A percentile compares a stretch with the other conserved stretches of the same genome.
These are phyloP conservation scores for Lampropteryx suffumata DNA, from an alignment of 2,888 invertebrate genomes.

Conservation along the genomic window DNA sequence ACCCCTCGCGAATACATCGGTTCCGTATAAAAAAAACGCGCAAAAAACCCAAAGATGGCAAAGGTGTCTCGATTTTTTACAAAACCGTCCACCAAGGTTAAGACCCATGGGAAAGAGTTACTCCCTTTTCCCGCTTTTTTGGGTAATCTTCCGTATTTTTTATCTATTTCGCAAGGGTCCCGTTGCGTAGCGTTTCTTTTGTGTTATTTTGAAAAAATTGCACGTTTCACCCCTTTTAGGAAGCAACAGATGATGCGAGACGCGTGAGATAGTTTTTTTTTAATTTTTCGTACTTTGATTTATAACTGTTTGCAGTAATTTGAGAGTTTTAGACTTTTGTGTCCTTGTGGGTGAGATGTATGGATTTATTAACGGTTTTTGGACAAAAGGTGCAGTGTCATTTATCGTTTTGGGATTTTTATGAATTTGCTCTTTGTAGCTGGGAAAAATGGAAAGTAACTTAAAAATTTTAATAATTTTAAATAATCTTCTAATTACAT, in stretches of 20 bases:
- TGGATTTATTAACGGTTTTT: constrained; percentile 69
- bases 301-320: constrained; percentile 82
- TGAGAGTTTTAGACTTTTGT: constrained; percentile 75
- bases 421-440: constrained; percentile 14
- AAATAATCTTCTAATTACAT: no score
- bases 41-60: constrained; percentile 78
- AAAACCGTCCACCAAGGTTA: constrained; percentile 76
- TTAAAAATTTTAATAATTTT: no score
- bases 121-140: constrained; percentile 59
- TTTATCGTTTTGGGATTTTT: constrained; percentile 33
- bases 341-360: constrained; percentile 59
- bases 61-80: constrained; percentile 79
- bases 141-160: constrained; percentile 71
- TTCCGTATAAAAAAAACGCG: constrained; percentile 54
- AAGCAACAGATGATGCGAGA: constrained; percentile 67
- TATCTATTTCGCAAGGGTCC: constrained; percentile 71
- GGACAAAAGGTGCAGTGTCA: constrained; percentile 42
- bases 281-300: constrained; percentile 64
- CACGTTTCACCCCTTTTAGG: constrained; percentile 75
- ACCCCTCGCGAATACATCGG: constrained; percentile 63
- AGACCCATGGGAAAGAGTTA: constrained; percentile 83
- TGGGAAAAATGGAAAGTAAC: constrained; percentile 5
- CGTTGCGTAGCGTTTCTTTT: constrained; percentile 49
- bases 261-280: constrained; percentile 77
- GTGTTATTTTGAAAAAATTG: constrained; percentile 50